Evolutionary conservation across 2,888 invertebrate genomes (phyloP).

Genomic region (Mesorhabditis sp.): DNA sequence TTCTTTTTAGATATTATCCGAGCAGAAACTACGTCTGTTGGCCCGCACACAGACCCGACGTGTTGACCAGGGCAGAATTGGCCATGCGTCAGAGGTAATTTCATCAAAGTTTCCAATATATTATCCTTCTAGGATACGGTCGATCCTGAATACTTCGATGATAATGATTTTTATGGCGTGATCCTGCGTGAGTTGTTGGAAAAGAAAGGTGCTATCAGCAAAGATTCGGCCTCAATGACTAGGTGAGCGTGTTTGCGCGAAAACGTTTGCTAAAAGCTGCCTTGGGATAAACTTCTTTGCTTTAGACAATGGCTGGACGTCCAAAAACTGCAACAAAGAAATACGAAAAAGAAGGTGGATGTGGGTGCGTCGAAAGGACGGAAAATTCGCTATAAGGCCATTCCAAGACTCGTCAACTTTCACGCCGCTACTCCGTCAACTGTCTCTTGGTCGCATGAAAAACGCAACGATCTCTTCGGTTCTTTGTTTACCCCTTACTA

Average conservation of each 20-base stretch:
- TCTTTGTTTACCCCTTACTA: constrained; percentile 39
- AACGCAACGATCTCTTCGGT: constrained; percentile 52
- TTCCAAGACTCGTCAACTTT: constrained; percentile 56
- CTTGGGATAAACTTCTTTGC: constrained; percentile 12
- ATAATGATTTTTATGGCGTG: constrained; percentile 94
- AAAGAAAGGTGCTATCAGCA: constrained; percentile 72
- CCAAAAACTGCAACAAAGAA: constrained; percentile 79
- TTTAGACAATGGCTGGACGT: constrained; percentile 80
- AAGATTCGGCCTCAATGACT: constrained; percentile 78
- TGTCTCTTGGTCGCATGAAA: constrained; percentile 51
- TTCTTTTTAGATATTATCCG: too few relatives aligned
- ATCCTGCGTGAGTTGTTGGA: constrained; percentile 85
- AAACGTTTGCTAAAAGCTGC: constrained; percentile 11
- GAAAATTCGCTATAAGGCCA: constrained; percentile 68
- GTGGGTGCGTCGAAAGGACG: constrained; percentile 86
- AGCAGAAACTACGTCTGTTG: constrained; percentile 66
- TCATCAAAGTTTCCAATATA: too few relatives aligned
- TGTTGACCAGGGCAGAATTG: constrained; percentile 72
- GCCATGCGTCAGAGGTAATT: constrained; percentile 58
- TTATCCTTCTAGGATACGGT: constrained; percentile 1
- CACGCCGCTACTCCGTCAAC: constrained; percentile 48
- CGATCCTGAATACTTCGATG: constrained; percentile 75
- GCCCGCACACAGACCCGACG: constrained; percentile 77
- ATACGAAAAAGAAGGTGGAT: constrained; percentile 82
- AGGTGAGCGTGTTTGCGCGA: constrained; percentile 58